Percentiles rank a stretch among this genome's conserved stretches.
Evolutionary conservation across 2,888 invertebrate genomes (phyloP).

Genomic region (Endotricha flammealis): DNA sequence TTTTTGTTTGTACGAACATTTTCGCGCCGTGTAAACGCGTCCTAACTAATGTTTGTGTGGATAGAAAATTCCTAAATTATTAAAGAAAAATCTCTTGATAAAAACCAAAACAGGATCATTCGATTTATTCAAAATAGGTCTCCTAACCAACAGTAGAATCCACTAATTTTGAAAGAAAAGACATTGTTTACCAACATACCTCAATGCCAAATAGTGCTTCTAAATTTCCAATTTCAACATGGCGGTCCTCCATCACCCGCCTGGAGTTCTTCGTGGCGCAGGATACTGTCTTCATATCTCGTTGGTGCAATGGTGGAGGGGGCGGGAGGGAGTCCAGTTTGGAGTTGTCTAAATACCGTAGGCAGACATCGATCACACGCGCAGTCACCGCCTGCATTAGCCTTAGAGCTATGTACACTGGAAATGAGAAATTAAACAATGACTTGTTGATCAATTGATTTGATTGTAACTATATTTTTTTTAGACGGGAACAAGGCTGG

Average conservation of each 20-base stretch:
- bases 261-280: conserved; percentile 89
- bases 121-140: too few species aligned
- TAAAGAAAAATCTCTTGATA: too few species aligned
- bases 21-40: too few species aligned
- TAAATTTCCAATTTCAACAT: conserved; percentile 89
- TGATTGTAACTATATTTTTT: too few species aligned
- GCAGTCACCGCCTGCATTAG: conserved; percentile 86
- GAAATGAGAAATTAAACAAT: conserved; percentile 32
- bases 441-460: neutral
- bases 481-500: too few species aligned
- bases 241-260: conserved; percentile 95
- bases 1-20: too few species aligned
- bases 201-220: conserved; percentile 88
- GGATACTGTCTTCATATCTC: conserved; percentile 76
- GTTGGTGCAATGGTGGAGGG: conserved; percentile 73
- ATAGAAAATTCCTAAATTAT: too few species aligned
- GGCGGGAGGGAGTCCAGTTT: conserved; percentile 80
- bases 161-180: too few species aligned
- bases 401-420: conserved; percentile 84
- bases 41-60: too few species aligned
- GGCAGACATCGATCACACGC: conserved; percentile 84
- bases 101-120: too few species aligned
- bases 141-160: too few species aligned
- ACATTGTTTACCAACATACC: conserved; percentile 56
- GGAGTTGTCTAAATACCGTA: conserved; percentile 83